Evolutionary conservation across 2,888 invertebrate species (phyloP), one percentile per base, ranked within the genome.

Genomic region (Augiades crinisus): DNA sequence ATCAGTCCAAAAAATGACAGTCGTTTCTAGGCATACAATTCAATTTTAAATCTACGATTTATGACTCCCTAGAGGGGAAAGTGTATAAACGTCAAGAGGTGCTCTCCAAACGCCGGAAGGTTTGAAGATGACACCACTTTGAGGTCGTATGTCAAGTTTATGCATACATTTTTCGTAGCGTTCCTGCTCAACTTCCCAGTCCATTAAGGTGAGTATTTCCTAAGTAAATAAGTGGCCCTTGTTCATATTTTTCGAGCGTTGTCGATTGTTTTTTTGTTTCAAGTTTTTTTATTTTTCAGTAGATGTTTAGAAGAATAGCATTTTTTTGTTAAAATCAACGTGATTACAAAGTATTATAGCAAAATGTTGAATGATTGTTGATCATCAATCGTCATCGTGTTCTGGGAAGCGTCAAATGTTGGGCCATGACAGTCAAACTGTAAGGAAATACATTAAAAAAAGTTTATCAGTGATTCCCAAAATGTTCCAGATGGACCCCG

Each of bases 11-110:
- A 2, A 13, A 24, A 8, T 6, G 2, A 1, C 7, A 7, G 37
- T 13, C 37, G 1, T 12, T 21, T 37, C 37, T 19, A 37, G 37
- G 1, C 4, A 4, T 16, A 16, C 37, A 21, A 12, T 37, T 4
- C 8, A n/a, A n/a, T n/a, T 16, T 22, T 40, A 10, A 1, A 40
- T 40, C 24, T 6, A 16, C 5, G 27, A 13, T 27, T 21, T 7
- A 24, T 16, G 17, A 24, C 27, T 2, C 36, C 24, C 45, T n/a
- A 22, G 6, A 24, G 27, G 33, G 36, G 46, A 12, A 12, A 24
- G 1, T 41, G 31, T 38, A 47, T 47, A 38, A 47, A 38, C 38
- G 47, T 31, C 38, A 47, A 46, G 27, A 47, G 47, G 38, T 38
- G 38, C 38, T 30, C 14, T 30, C 14, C 12, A 12, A 24, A 13